Evolutionary conservation across 2,888 invertebrate species (phyloP).

Genomic region (Nemapogon koenigi): DNA sequence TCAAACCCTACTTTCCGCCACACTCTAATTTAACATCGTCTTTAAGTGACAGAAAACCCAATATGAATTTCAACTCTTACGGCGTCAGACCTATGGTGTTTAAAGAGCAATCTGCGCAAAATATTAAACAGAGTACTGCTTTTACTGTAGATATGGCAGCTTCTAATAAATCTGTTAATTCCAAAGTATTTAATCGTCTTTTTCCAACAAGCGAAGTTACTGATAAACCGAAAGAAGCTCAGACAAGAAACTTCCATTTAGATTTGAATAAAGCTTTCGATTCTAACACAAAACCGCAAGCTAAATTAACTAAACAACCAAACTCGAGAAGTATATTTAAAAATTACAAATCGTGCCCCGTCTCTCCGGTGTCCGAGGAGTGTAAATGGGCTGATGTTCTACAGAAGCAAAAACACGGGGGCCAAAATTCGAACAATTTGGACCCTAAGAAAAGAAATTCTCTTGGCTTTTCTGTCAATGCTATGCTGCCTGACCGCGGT

Average conservation of each 20-base stretch:
- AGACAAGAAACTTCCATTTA: slow-evolving; percentile 45
- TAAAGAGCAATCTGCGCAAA: slow-evolving; percentile 36
- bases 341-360: slow-evolving; percentile 79
- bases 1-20: slow-evolving; percentile 47
- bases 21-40: slow-evolving; percentile 34
- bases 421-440: slow-evolving; percentile 38
- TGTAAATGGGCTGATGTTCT: slow-evolving; percentile 67
- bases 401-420: slow-evolving; percentile 25
- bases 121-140: slow-evolving; percentile 26
- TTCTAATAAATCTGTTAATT: slow-evolving; percentile 27
- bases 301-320: slow-evolving; percentile 33
- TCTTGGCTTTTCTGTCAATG: slow-evolving; percentile 64
- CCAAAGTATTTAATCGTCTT: slow-evolving; percentile 51
- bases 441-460: slow-evolving; percentile 65
- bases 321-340: slow-evolving; percentile 64
- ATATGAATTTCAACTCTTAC: slow-evolving; percentile 29
- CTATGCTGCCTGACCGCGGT: slow-evolving; percentile 45
- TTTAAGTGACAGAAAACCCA: slow-evolving; percentile 25
- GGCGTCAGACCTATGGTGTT: slow-evolving; percentile 36
- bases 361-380: slow-evolving; percentile 84
- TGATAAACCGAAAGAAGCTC: slow-evolving; percentile 30
- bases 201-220: slow-evolving; percentile 27
- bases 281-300: slow-evolving; percentile 36
- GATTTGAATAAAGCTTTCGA: slow-evolving; percentile 29
- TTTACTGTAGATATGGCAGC: slow-evolving; percentile 44